These are phyloP conservation scores for Amblyopsis rosae DNA, from an alignment of 2,113 vertebrate species.

Conservation along the genomic window DNA sequence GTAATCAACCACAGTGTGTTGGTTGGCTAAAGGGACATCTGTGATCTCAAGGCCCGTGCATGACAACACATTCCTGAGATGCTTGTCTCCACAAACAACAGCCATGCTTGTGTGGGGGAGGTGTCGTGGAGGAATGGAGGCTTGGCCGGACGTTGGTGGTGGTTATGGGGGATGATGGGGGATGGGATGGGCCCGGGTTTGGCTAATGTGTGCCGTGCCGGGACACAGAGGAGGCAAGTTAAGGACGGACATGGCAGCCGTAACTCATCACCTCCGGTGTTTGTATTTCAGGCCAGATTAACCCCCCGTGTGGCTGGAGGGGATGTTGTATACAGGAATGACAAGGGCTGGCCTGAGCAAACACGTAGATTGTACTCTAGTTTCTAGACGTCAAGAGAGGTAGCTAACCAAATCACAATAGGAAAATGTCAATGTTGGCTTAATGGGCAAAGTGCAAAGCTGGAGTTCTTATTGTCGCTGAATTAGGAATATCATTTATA, in stretches of 20 bases:
- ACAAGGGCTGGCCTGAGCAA: conserved; percentile 25
- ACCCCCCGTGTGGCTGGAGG: conserved; percentile 4
- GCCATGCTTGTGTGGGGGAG: conserved; percentile 14
- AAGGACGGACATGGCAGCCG: neutral
- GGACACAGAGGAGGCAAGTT: neutral
- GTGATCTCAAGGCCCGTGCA: conserved; percentile 51
- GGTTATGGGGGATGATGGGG: conserved; percentile 16
- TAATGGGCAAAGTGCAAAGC: neutral
- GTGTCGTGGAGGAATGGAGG: neutral
- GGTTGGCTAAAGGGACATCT: conserved; percentile 55
- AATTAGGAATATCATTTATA: neutral
- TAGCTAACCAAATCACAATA: conserved; percentile 41
- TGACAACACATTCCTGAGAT: conserved; percentile 74
- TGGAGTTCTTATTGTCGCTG: conserved; percentile 5
- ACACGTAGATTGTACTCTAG: neutral
- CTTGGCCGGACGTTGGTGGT: conserved; percentile 19
- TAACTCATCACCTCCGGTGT: conserved; percentile 24
- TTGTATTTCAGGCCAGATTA: conserved; percentile 18
- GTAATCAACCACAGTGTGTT: neutral
- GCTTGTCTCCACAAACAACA: conserved; percentile 66
- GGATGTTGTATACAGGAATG: conserved; percentile 14
- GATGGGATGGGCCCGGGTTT: neutral
- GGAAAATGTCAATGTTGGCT: conserved; percentile 52
- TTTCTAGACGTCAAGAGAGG: conserved; percentile 9
- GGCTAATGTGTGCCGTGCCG: neutral